Base-by-base conservation (phyloP, 2,113 vertebrate species). In the Penelope pileata region DNA sequence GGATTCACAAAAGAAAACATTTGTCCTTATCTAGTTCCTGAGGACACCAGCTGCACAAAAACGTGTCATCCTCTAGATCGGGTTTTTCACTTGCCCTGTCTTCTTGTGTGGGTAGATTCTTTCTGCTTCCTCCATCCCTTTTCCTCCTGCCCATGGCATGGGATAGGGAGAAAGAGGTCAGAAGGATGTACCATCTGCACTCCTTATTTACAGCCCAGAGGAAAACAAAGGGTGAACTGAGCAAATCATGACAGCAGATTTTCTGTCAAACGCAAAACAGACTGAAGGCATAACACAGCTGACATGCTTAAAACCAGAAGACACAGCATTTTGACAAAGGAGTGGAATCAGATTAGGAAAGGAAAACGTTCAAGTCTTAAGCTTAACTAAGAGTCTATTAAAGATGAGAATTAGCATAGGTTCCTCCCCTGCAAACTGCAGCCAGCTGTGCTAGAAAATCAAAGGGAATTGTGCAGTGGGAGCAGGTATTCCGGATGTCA, bases 21-120 rank as follows among this genome's bases (percentile, higher is more conserved):
- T 92, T 88, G 78, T 88, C 80, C 69, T 92, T 86, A 59, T 87
- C 90, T 83, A 47, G 45, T 54, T 96, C 74, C 80, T 59, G 54
- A 94, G 90, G 86, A 67, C 26, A 77, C 68, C 81, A 95, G 85
- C 59, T 89, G 78, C 74, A 75, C 67, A 38, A 59, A 93, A 93
- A 92, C 53, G 68, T 72, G 40, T 64, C 59, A 32, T 74, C 30
- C 34, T 69, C 66, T 89, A 1, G 43, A 47, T 66, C 14, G 16
- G 18, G 10, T 81, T 93, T 95, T 63, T 88, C 43, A 75, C 43
- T 88, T 86, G 63, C 73, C 59, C 59, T 53, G 23, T 59, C 26
- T 88, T 59, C n/a, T 16, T 27, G 43, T 40, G 21, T 51, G 76
- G 67, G 83, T 42, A n/a, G 63, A 73, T 83, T 92, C 50, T 75